These are phyloP conservation scores for Rafetus swinhoei DNA, from an alignment of 2,113 vertebrate species.

Conservation along the genomic window DNA sequence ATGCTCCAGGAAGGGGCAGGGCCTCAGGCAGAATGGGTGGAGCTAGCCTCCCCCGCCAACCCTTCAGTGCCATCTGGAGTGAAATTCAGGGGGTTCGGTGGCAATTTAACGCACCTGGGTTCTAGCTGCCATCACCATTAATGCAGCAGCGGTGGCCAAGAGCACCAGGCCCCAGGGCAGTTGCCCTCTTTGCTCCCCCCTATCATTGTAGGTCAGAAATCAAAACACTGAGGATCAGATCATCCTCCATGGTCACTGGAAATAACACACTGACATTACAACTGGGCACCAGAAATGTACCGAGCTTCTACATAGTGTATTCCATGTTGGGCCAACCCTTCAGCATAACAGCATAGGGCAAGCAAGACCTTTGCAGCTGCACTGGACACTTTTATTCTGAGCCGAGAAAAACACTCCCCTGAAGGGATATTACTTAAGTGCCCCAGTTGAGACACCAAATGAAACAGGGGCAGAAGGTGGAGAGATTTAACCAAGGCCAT, in stretches of 20 bases:
- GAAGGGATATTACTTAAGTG: neutral
- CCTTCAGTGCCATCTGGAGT: too few relatives aligned
- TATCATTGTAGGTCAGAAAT: neutral
- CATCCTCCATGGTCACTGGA: neutral
- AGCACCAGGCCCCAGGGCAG: too few relatives aligned
- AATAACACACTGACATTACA: neutral
- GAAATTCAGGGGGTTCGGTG: too few relatives aligned
- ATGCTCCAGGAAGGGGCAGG: too few relatives aligned
- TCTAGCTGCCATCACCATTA: too few relatives aligned
- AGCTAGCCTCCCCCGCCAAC: too few relatives aligned
- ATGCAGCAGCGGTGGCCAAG: too few relatives aligned
- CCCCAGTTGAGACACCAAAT: neutral
- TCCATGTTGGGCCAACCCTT: neutral
- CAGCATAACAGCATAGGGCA: neutral
- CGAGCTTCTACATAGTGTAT: too few relatives aligned
- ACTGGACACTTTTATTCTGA: neutral
- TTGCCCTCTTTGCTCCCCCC: too few relatives aligned
- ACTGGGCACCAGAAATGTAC: neutral
- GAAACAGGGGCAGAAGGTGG: neutral
- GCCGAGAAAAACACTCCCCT: neutral
- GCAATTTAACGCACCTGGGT: too few relatives aligned
- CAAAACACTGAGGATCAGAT: neutral
- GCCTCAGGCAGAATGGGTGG: too few relatives aligned
- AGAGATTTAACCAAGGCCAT: slow-evolving; percentile 8
- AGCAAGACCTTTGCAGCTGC: neutral